Base-by-base conservation (phyloP, 2,797 vertebrate species). In the Eulemur coronatus region DNA sequence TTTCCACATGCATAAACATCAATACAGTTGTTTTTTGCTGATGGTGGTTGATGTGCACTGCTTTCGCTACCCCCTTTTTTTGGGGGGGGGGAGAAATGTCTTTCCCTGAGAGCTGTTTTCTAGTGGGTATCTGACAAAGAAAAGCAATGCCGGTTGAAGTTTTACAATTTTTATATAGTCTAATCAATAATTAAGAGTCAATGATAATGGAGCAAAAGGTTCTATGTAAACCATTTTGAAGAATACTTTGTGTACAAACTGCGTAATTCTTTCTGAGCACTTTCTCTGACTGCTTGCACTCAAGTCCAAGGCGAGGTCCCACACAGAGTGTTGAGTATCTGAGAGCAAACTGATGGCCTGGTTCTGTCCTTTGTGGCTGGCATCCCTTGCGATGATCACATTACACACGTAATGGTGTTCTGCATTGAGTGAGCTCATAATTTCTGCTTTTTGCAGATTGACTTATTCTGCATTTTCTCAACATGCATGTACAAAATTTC, bases 1-100 rank as follows among this genome's bases (percentile, higher is more conserved):
- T 95, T 96, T 82, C 93, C 65, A 95, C 75, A 87, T 63, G 67
- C 75, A 73, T 79, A 95, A 97, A 98, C 81, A 97, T 69, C 61
- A 95, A 97, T 96, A 97, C 59, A 96, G 69, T 57, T 76, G 14
- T 4, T 75, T 91, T 75, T 88, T 96, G 92, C 72, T 52, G 78
- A 43, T 76, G 87, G 50, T 2, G 10, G 48, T 93, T 96, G 50
- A 14, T 85, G 85, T 97, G 96, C 97, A 86, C 41, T 95, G 82
- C 85, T 94, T 97, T 82, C 1, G 2, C 81, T 91, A 11, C 1
- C 11, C 24, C 11, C 55, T 96, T 33, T 97, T 96, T 41, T 41
- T 6, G 1, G 41, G 41, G 41, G 41, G 5, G 41, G 88, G 97
- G 93, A 98, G 96, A 96, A 97, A 79, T 81, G 35, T 75, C 88